Percentiles rank a stretch among this genome's conserved stretches.
Evolutionary conservation across 2,113 vertebrate species (phyloP).

Genomic region (Aegithalos caudatus): DNA sequence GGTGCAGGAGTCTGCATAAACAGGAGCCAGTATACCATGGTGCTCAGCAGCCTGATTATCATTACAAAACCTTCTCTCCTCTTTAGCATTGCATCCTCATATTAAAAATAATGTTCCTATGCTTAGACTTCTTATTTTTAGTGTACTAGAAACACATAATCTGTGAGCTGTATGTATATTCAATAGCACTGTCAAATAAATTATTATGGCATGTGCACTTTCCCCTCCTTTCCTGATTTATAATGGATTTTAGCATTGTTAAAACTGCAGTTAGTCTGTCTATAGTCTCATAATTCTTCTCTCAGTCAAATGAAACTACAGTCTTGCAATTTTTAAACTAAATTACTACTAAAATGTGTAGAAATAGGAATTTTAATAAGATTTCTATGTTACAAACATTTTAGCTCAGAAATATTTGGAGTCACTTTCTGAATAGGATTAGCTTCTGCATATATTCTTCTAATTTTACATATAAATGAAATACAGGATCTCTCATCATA

Average conservation of each 20-base stretch:
- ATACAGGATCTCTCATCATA: conserved; percentile 12
- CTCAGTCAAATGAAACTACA: conserved; percentile 17
- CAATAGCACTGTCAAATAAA: conserved; percentile 46
- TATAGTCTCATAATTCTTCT: conserved; percentile 24
- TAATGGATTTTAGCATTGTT: conserved; percentile 47
- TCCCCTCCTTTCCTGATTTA: conserved; percentile 58
- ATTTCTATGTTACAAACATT: conserved; percentile 2
- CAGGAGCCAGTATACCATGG: not conserved
- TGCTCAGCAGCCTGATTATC: not conserved
- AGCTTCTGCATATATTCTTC: conserved; percentile 24
- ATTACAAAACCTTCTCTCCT: conserved; percentile 20
- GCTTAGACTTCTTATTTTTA: conserved; percentile 47
- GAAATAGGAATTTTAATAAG: conserved; percentile 46
- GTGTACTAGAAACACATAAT: conserved; percentile 46
- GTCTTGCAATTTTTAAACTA: conserved; percentile 27
- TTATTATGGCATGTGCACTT: conserved; percentile 48
- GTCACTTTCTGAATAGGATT: not conserved
- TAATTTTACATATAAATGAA: conserved; percentile 50
- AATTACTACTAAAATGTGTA: conserved; percentile 40
- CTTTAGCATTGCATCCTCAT: conserved; percentile 4
- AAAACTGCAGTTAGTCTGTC: conserved; percentile 45
- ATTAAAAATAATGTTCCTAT: conserved; percentile 36
- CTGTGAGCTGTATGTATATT: conserved; percentile 45
- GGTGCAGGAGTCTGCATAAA: not conserved
- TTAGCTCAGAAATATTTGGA: conserved; percentile 24